Conservation (phyloP, 1,140 invertebrate species). For the Phocides pigmalion region DNA sequence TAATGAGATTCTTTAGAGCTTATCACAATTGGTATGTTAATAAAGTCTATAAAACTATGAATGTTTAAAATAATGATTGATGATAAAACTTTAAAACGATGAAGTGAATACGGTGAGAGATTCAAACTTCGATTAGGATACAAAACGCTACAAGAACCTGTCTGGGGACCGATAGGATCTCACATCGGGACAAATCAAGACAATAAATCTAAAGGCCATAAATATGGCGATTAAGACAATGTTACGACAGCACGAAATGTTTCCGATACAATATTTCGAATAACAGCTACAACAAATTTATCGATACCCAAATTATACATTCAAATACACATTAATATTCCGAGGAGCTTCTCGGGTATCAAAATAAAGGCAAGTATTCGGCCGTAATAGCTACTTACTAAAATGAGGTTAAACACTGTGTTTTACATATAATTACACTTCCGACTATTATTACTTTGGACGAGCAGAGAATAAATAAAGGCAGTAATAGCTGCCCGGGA, state of each 20-base stretch:
- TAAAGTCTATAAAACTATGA: slow-evolving; percentile 23
- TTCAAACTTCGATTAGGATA: slow-evolving; percentile 6
- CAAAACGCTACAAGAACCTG: slow-evolving; percentile 27
- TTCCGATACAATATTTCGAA: slow-evolving; percentile 12
- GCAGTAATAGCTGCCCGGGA: slow-evolving; percentile 28
- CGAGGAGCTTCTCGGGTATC: not conserved
- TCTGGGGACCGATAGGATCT: slow-evolving; percentile 15
- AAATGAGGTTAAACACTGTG: slow-evolving; percentile 26
- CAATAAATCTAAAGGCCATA: slow-evolving; percentile 18
- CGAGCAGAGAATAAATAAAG: slow-evolving; percentile 26
- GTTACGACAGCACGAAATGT: slow-evolving; percentile 18
- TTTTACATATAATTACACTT: slow-evolving; percentile 31
- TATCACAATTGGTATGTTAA: not conserved
- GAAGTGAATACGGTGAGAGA: slow-evolving; percentile 1
- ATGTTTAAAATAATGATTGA: slow-evolving; percentile 16
- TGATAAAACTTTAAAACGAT: slow-evolving; percentile 11
- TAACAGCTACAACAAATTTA: slow-evolving; percentile 12
- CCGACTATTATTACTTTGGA: slow-evolving; percentile 27
- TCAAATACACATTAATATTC: slow-evolving; percentile 11
- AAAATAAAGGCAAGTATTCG: slow-evolving; percentile 1
- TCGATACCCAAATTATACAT: slow-evolving; percentile 11
- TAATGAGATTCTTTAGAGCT: no score
- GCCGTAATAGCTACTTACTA: slow-evolving; percentile 14
- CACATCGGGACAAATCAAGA: slow-evolving; percentile 15
- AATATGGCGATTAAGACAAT: slow-evolving; percentile 27